These are phyloP conservation scores for Furcifer pardalis DNA, from an alignment of 2,797 vertebrate genomes.

Conservation along the genomic window DNA sequence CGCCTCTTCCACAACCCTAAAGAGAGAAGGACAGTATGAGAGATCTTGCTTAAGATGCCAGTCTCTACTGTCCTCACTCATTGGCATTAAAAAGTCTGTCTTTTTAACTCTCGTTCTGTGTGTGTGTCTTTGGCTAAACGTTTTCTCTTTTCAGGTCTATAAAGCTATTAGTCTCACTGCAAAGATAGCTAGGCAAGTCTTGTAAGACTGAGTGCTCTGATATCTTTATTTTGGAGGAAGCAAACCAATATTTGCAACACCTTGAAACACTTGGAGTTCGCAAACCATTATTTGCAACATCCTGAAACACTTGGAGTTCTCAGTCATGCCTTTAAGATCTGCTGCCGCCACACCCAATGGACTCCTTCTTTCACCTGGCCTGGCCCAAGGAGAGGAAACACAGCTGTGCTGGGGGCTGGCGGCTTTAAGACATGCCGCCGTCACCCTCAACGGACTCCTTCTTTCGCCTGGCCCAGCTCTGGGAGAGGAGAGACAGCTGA, in stretches of 20 bases:
- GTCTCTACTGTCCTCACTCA: no score
- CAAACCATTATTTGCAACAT: no score
- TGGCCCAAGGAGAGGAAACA: no score
- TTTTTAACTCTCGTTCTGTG: neutral
- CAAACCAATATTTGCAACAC: neutral
- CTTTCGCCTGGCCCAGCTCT: no score
- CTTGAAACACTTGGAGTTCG: neutral
- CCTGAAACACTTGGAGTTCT: no score
- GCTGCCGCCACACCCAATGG: no score
- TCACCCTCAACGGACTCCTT: no score
- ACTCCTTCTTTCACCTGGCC: no score
- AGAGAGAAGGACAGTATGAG: slow-evolving; percentile 25
- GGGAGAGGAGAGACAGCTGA: no score
- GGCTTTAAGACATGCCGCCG: no score
- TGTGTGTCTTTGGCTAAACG: neutral
- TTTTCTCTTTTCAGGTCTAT: neutral
- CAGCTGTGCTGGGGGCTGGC: no score
- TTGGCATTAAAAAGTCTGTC: neutral
- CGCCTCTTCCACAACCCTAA: slow-evolving; percentile 78
- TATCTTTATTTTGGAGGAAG: neutral
- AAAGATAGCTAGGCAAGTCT: neutral
- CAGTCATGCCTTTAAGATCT: no score
- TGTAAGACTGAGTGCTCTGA: neutral
- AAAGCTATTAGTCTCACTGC: neutral
- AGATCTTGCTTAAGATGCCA: neutral